Evolutionary conservation across 2,888 invertebrate species (phyloP), one percentile per base, ranked within the genome.

Genomic region (Acanthococcus lagerstroemiae): DNA sequence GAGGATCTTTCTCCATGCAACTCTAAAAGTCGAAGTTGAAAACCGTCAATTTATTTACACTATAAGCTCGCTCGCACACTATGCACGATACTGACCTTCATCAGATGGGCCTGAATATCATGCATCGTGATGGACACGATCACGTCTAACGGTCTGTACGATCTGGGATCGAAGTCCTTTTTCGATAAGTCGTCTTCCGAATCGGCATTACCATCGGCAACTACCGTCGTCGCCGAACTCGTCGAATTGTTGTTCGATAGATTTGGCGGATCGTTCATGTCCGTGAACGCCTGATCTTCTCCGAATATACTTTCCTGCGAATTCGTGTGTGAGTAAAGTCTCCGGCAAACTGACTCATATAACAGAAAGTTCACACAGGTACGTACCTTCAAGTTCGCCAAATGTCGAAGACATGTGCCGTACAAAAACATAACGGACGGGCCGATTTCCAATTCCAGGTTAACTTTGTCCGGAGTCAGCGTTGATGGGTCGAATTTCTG

Each of bases 261-360:
- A 55, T 67, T 67, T 30, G 71, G 68, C 24, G 71, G 70, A 65
- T 71, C 71, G 67, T 72, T 89, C 88, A 95, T 94, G 73, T 95
- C 95, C 0, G 90, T 90, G 74, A 95, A 95, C 24, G 82, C 83
- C 77, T 97, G 95, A 79, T 95, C 91, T 77, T 94, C 95, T 0
- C 97, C 97, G 75, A 99, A 94, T 71, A 97, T 92, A 74, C 97
- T 97, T 78, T 99, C 96, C 81, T 86, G 71, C 70, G 67, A 74
- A 67, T 45, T 2, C 25, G 17, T 22, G 15, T 21, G 30, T 27
- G 15, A 4, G 9, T 56, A 30, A 26, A 56, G 56, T 30, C 17
- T 17, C 12, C n/a, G 19, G 19, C 48, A 48, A 48, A 48, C 48
- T 9, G 19, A 19, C 1, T 3, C 1, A 48, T n/a, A 9, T 9